These are phyloP conservation scores for Tortricodes alternella DNA, from an alignment of 2,888 invertebrate species.

Conservation along the genomic window DNA sequence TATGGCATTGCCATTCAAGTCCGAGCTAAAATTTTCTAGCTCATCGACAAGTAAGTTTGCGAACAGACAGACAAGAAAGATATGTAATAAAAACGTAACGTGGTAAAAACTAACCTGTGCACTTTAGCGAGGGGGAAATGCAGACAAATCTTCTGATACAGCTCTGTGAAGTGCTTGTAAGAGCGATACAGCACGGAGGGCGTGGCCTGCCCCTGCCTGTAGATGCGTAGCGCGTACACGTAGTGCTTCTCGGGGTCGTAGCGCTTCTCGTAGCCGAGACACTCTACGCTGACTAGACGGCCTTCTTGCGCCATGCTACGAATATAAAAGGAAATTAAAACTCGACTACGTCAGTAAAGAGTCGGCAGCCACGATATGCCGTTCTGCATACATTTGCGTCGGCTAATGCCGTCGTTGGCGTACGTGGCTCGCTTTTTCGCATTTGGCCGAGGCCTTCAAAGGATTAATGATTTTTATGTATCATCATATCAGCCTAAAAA, in stretches of 20 bases:
- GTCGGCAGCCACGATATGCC: neutral
- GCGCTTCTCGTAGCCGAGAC: slow-evolving; percentile 95
- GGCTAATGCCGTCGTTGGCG: no score
- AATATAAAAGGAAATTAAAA: slow-evolving; percentile 12
- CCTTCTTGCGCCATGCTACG: slow-evolving; percentile 94
- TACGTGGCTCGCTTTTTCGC: no score
- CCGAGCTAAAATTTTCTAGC: no score
- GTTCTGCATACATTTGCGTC: no score
- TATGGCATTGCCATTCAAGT: no score
- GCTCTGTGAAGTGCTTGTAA: slow-evolving; percentile 98
- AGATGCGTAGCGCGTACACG: slow-evolving; percentile 93
- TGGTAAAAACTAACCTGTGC: slow-evolving; percentile 91
- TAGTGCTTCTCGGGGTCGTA: slow-evolving; percentile 99
- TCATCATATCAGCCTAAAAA: no score
- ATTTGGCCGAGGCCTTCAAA: no score
- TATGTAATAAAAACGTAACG: no score
- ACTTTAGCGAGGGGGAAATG: slow-evolving; percentile 96
- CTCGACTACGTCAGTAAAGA: neutral
- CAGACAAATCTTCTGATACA: slow-evolving; percentile 96
- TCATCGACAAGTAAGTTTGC: no score
- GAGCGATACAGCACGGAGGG: slow-evolving; percentile 95
- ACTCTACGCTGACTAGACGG: slow-evolving; percentile 91
- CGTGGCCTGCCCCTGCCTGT: slow-evolving; percentile 92
- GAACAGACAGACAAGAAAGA: no score
- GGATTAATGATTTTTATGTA: no score